These are phyloP conservation scores for Tromatobia lineatoria DNA, from an alignment of 2,888 invertebrate genomes.

Conservation along the genomic window DNA sequence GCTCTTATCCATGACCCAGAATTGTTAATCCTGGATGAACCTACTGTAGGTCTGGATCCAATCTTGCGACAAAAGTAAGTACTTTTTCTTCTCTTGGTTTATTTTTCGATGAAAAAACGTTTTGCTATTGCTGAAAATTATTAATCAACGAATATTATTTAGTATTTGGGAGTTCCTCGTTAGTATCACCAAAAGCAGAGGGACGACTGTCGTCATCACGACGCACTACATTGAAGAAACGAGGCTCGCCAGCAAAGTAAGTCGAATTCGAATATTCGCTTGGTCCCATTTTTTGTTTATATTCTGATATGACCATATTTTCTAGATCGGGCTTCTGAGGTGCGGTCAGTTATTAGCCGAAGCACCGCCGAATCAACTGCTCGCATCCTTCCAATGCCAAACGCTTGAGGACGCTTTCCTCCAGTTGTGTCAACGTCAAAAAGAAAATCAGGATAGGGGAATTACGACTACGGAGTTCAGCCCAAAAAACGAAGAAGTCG, in stretches of 20 bases:
- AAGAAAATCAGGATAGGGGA: slow-evolving; percentile 80
- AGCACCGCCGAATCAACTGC: slow-evolving; percentile 91
- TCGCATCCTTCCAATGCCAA: slow-evolving; percentile 89
- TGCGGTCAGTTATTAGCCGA: slow-evolving; percentile 95
- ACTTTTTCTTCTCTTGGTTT: slow-evolving; percentile 64
- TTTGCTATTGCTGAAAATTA: background rate
- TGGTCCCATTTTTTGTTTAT: background rate
- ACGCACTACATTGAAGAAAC: slow-evolving; percentile 98
- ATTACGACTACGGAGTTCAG: slow-evolving; percentile 58
- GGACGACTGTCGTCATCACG: slow-evolving; percentile 95
- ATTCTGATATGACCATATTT: slow-evolving; percentile 27
- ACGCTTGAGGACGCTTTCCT: slow-evolving; percentile 96
- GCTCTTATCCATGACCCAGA: slow-evolving; percentile 96
- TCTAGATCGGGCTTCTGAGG: slow-evolving; percentile 95
- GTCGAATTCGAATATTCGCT: slow-evolving; percentile 62
- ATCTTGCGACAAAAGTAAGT: slow-evolving; percentile 92
- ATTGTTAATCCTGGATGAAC: slow-evolving; percentile 95
- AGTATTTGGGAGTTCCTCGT: slow-evolving; percentile 96
- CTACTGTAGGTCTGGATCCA: slow-evolving; percentile 97
- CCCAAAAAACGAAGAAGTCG: slow-evolving; percentile 69
- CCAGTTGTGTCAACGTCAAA: slow-evolving; percentile 90
- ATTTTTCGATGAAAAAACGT: background rate
- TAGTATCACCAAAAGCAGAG: slow-evolving; percentile 89
- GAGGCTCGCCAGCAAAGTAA: slow-evolving; percentile 92
- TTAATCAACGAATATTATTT: slow-evolving; percentile 73